Percentiles rank a stretch among this genome's conserved stretches.
Evolutionary conservation across 1,140 invertebrate genomes (phyloP).

Genomic region (Colletes latitarsis): DNA sequence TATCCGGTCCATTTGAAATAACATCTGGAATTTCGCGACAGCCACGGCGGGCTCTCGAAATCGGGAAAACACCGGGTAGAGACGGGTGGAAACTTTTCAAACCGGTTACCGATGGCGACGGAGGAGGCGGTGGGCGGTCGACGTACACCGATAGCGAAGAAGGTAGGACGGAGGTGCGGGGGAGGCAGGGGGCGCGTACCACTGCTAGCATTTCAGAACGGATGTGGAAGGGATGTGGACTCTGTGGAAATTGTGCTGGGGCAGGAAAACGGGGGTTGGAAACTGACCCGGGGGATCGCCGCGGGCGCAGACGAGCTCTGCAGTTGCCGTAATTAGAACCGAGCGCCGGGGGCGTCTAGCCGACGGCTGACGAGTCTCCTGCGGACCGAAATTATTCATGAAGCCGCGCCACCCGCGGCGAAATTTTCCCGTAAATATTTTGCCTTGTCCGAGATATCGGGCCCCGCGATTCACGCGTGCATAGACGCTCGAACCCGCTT

Average conservation of each 20-base stretch:
- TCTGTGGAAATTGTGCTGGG: conserved; percentile 68
- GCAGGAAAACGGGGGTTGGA: conserved; percentile 66
- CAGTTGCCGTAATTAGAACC: conserved; percentile 80
- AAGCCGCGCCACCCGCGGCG: conserved; percentile 73
- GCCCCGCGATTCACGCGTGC: background rate
- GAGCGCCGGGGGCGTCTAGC: conserved; percentile 69
- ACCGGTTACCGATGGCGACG: conserved; percentile 43
- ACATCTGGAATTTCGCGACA: background rate
- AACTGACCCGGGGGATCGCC: conserved; percentile 68
- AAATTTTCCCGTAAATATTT: conserved; percentile 80
- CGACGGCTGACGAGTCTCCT: conserved; percentile 77
- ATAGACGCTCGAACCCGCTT: background rate
- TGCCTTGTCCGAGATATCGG: conserved; percentile 71
- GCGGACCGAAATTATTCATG: conserved; percentile 81
- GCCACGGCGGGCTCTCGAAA: background rate
- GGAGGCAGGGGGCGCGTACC: conserved; percentile 16
- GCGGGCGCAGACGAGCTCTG: conserved; percentile 72
- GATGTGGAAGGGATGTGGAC: conserved; percentile 64
- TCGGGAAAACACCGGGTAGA: conserved; percentile 10
- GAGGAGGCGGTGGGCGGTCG: conserved; percentile 32
- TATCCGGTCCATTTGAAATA: conserved; percentile 11
- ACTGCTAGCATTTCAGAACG: conserved; percentile 59
- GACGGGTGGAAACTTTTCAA: conserved; percentile 48
- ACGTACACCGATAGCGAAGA: conserved; percentile 51
- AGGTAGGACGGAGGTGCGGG: conserved; percentile 12